Percentiles rank a stretch among this genome's conserved stretches.
These are phyloP conservation scores for Thomomys bottae DNA, from an alignment of 2,113 vertebrate genomes.

Conservation along the genomic window DNA sequence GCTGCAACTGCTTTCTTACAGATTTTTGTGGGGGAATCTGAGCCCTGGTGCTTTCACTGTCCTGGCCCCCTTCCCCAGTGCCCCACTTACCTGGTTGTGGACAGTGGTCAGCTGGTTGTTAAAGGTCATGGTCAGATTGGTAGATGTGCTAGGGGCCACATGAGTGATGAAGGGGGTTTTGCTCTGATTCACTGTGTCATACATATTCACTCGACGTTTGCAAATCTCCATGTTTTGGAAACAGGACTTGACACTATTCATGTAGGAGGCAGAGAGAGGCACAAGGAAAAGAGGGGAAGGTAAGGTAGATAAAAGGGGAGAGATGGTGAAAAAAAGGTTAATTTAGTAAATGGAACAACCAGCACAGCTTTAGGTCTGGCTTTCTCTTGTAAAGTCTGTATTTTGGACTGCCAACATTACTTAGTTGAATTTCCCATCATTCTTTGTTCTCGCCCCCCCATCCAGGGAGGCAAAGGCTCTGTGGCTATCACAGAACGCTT, in stretches of 20 bases:
- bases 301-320: background rate
- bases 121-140: constrained; percentile 99
- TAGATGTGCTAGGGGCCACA: constrained; percentile 98
- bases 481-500: background rate
- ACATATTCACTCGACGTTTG: constrained; percentile 97
- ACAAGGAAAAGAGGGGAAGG: background rate
- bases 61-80: background rate
- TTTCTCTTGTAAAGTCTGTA: background rate
- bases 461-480: background rate
- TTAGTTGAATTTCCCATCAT: background rate
- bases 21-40: background rate
- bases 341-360: background rate
- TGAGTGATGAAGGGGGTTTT: constrained; percentile 99
- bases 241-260: constrained; percentile 97
- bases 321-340: background rate
- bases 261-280: constrained; percentile 15
- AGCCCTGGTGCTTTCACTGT: accelerated
- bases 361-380: background rate
- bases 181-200: constrained; percentile 99
- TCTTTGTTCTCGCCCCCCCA: background rate
- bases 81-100: constrained; percentile 91
- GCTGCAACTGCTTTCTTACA: too few relatives aligned
- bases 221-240: constrained; percentile 99
- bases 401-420: background rate
- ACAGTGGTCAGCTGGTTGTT: constrained; percentile 99